Base-by-base conservation (phyloP, 2,888 invertebrate species). In the Cosmia pyralina region DNA sequence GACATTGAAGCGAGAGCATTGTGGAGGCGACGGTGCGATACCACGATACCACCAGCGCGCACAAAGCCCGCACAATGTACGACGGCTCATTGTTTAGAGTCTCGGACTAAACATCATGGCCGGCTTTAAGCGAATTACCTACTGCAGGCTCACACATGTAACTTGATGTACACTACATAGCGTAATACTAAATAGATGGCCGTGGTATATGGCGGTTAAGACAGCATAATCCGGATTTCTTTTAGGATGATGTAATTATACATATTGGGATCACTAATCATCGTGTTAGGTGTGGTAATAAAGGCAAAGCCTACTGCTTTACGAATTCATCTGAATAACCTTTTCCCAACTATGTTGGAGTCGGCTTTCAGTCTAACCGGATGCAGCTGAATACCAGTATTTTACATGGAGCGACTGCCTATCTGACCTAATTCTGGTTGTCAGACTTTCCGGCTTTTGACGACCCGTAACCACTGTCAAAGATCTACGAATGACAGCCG, bases 21-120 rank as follows among this genome's bases (percentile, higher is more conserved):
- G 90, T 91, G 87, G 87, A 86, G 85, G 88, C 89, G 90, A 91
- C 91, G 86, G 88, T 87, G 88, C 90, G 92, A 92, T 94, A 92
- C 90, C 90, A 81, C 90, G 92, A 92, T 94, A 92, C 90, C 90
- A 79, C 65, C 77, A 88, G 87, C 88, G 88, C 89, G 91, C 92
- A 94, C 93, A 94, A 94, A 93, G 93, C 92, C 92, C 88, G 92
- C 90, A 94, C 94, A 94, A 92, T 94, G 91, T 91, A 89, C 87
- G 88, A 87, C 88, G 86, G 88, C 84, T 92, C 88, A 94, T 95
- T 95, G 94, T 95, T 92, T 91, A 91, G 75, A 79, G 90, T 92
- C 92, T 94, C 91, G 89, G 90, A 88, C 90, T 90, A 91, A 91
- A 93, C 91, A 91, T 89, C 88, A 88, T 89, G 91, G 87, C 87